Evolutionary conservation across 2,113 vertebrate genomes (phyloP).

Genomic region (Ardeotis arabs): DNA sequence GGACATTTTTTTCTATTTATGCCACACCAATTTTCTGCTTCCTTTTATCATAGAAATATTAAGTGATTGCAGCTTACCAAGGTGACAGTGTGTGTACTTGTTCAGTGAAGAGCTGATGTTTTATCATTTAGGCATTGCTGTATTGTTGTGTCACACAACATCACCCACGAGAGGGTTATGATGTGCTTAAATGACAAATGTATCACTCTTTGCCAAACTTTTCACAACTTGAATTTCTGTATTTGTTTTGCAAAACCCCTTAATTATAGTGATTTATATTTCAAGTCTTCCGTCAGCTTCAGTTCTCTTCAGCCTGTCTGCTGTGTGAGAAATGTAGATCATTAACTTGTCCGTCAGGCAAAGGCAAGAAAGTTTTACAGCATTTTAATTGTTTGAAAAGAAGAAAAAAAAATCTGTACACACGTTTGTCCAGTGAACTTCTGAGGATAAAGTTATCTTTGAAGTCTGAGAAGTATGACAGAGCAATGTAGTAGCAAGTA

Average conservation of each 20-base stretch:
- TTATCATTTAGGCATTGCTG: background rate
- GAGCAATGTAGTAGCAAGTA: background rate
- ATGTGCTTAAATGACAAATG: background rate
- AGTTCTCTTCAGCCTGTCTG: background rate
- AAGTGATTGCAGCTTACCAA: background rate
- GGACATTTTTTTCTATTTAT: background rate
- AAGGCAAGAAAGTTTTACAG: background rate
- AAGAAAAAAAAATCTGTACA: background rate
- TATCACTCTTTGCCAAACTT: background rate
- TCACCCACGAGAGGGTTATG: background rate
- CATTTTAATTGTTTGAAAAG: background rate
- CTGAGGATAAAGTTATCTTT: background rate
- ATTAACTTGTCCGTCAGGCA: background rate
- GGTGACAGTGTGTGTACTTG: background rate
- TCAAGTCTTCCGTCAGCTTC: background rate
- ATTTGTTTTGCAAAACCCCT: background rate
- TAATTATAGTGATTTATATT: background rate
- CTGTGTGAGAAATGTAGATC: background rate
- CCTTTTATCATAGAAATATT: background rate
- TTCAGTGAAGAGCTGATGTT: background rate
- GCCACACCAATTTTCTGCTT: slow-evolving; percentile 9
- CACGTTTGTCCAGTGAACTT: background rate
- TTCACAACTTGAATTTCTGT: background rate
- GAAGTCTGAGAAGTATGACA: background rate
- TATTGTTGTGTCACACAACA: background rate